phyloP scores from a whole-genome alignment of 2,797 vertebrate species.

The Carapus acus region DNA sequence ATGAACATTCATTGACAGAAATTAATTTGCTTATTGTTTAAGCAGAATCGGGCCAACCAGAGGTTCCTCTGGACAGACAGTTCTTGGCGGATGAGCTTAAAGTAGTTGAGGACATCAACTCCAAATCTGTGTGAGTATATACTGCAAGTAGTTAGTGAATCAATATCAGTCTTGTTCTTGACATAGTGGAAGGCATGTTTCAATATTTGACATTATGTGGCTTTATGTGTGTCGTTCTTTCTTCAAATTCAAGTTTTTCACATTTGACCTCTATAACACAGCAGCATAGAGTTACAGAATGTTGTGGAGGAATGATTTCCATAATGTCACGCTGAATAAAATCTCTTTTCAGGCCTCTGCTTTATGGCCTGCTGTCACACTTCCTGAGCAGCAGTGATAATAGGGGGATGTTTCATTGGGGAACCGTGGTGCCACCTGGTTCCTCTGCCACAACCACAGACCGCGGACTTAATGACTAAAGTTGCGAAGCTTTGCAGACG shows the following conservation, averaged over 20 bases:
- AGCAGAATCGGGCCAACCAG: slow-evolving; percentile 88
- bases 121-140: slow-evolving; percentile 82
- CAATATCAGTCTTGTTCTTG: too few relatives aligned
- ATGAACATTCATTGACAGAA: too few relatives aligned
- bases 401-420: slow-evolving; percentile 63
- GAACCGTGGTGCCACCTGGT: slow-evolving; percentile 47
- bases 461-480: slow-evolving; percentile 31
- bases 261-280: too few relatives aligned
- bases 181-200: not conserved
- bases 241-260: too few relatives aligned
- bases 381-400: slow-evolving; percentile 74
- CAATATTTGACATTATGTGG: too few relatives aligned
- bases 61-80: slow-evolving; percentile 82
- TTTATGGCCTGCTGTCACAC: slow-evolving; percentile 86
- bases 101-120: slow-evolving; percentile 79
- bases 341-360: slow-evolving; percentile 78
- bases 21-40: too few relatives aligned
- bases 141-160: not conserved
- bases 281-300: too few relatives aligned
- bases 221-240: too few relatives aligned
- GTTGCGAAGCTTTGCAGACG: too few relatives aligned
- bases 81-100: slow-evolving; percentile 88
- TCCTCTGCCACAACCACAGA: slow-evolving; percentile 14
- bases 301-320: too few relatives aligned
- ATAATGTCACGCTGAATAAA: too few relatives aligned